Percentiles rank a stretch among this genome's conserved stretches.
These are phyloP conservation scores for Trichonephila clavata DNA, from an alignment of 1,140 invertebrate genomes.

Conservation along the genomic window DNA sequence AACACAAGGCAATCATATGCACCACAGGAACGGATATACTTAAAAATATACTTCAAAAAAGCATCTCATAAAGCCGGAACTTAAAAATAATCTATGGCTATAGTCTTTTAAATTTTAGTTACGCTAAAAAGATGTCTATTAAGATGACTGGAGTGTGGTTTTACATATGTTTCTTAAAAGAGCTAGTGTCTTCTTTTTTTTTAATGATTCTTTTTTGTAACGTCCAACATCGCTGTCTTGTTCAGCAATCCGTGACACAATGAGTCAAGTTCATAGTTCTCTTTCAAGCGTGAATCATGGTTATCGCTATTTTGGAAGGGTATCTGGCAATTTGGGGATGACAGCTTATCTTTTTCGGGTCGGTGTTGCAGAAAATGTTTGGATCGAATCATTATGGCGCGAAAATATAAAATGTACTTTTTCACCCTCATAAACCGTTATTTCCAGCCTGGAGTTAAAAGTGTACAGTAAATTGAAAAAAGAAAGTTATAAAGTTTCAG, in stretches of 20 bases:
- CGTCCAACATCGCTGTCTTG: conserved; percentile 16
- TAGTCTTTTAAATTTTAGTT: conserved; percentile 31
- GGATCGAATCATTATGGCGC: conserved; percentile 1
- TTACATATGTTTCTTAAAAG: conserved; percentile 42
- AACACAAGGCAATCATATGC: neutral
- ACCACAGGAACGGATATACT: conserved; percentile 6
- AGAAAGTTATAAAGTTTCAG: too few species aligned
- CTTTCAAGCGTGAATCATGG: conserved; percentile 52
- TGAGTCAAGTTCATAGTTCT: conserved; percentile 40
- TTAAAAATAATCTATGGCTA: neutral
- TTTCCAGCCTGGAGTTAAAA: too few species aligned
- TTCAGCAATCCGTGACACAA: conserved; percentile 6
- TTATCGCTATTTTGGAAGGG: conserved; percentile 56
- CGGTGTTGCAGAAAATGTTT: conserved; percentile 44
- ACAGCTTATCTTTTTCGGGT: neutral
- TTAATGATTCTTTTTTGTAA: neutral
- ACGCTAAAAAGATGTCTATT: neutral
- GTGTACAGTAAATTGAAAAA: too few species aligned
- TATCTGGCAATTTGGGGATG: conserved; percentile 50
- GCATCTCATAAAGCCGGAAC: conserved; percentile 16
- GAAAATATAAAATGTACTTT: neutral
- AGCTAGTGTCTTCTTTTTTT: neutral
- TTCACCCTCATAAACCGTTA: too few species aligned
- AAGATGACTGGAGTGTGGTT: conserved; percentile 40
- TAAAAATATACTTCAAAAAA: conserved; percentile 24